Conservation (phyloP, 2,797 vertebrate species). For the Sebastes itinus region DNA sequence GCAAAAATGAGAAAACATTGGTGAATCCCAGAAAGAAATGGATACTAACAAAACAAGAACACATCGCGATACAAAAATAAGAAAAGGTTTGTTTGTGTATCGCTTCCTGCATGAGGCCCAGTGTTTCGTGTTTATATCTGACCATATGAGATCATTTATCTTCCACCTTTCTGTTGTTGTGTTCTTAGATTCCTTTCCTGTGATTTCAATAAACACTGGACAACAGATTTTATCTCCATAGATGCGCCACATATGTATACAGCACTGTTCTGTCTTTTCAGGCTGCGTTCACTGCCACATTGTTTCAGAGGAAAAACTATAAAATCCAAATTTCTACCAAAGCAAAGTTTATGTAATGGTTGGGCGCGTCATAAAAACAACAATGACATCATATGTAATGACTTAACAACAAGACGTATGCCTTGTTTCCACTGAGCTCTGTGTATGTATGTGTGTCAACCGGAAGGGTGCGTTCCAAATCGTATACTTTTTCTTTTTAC, state of each 20-base stretch:
- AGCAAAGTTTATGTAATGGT: neutral
- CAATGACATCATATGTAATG: neutral
- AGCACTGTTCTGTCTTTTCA: neutral
- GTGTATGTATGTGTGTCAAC: no score
- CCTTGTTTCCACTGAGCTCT: fast-evolving
- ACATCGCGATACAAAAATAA: no score
- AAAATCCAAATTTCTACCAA: neutral
- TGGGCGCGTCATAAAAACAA: neutral
- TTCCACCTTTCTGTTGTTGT: neutral
- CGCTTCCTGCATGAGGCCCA: no score
- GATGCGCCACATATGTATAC: no score
- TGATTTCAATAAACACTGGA: constrained; percentile 24
- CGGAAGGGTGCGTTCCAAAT: no score
- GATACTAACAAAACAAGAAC: no score
- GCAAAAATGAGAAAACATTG: no score
- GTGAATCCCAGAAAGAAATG: no score
- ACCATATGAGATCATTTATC: neutral
- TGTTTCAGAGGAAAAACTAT: no score
- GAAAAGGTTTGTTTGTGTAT: no score
- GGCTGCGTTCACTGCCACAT: neutral
- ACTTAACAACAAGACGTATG: neutral
- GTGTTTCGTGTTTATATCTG: neutral
- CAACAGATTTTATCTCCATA: neutral
- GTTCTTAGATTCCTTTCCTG: neutral
- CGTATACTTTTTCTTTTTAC: no score